Evolutionary conservation across 2,113 vertebrate genomes (phyloP), one percentile per base, ranked within the genome.

Genomic region (Vulpes vulpes): DNA sequence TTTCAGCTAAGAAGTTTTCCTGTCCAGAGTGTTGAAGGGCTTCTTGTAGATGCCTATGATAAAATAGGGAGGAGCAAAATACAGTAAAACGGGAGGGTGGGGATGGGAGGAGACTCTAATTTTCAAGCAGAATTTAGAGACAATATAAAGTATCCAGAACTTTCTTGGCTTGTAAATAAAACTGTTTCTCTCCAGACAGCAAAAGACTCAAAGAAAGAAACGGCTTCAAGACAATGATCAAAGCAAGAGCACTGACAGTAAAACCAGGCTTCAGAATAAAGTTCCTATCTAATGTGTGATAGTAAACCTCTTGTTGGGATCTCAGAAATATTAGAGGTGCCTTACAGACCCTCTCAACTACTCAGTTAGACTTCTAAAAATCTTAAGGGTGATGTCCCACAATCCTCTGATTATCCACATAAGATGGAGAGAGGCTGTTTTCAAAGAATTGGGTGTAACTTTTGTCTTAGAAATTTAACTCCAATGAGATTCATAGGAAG

Each of bases 151-250:
- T 20, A 87, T 17, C 15, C 19, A 71, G 55, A 35, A 83, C 12
- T 32, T 78, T 5, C 57, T 78, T 51, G 15, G 8, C 38, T 83
- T 74, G 78, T 32, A 65, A 88, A 71, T 79, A 73, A 87, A 78
- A 64, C 60, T 84, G 17, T 76, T 93, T 67, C 27, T 51, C 86
- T 85, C 78, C 23, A 84, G 43, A 78, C 2, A 57, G n/a, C 32
- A 86, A 93, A 97, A 86, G 65, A 30, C 25, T 73, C 57, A 62
- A 89, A 79, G 64, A 53, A 53, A 85, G 79, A 93, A 85, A 80
- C 89, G 43, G 12, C 90, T 30, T 73, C 49, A 73, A n/a, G 16
- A 14, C 11, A 89, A 79, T 83, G 27, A 22, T 55, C 11, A 90
- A 71, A 93, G 32, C 38, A 84, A 78, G 32, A 82, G 11, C 14